Evolutionary conservation across 2,797 vertebrate genomes (phyloP).

Genomic region (Spinus olivaceus): DNA sequence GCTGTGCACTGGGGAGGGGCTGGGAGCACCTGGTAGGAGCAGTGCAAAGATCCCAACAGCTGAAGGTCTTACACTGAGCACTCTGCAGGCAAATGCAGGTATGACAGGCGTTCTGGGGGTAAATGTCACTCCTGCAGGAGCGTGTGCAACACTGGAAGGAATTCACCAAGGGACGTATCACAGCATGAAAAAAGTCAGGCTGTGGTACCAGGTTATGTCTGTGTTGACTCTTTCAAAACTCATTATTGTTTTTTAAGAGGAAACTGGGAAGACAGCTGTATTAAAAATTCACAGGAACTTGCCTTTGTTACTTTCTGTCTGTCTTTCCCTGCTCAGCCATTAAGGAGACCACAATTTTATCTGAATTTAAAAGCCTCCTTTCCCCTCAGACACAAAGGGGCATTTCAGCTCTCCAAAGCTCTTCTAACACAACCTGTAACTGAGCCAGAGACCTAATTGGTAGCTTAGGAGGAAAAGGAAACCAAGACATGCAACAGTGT

Average conservation of each 20-base stretch:
- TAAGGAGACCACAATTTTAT: neutral
- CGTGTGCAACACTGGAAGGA: rapidly evolving
- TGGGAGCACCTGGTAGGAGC: neutral
- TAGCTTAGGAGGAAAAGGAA: neutral
- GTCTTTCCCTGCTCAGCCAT: neutral
- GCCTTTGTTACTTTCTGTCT: neutral
- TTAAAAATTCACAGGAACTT: neutral
- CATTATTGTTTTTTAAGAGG: rapidly evolving
- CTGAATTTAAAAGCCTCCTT: neutral
- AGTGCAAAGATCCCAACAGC: neutral
- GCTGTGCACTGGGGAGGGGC: neutral
- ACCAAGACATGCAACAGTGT: rapidly evolving
- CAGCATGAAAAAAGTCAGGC: neutral
- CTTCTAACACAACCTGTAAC: neutral
- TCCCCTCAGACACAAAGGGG: neutral
- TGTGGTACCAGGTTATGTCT: neutral
- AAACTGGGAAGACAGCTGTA: neutral
- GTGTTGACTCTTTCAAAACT: neutral
- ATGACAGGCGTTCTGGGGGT: neutral
- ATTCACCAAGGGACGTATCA: rapidly evolving
- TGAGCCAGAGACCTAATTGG: neutral
- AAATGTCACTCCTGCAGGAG: neutral
- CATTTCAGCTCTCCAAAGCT: neutral
- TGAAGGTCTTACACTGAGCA: neutral
- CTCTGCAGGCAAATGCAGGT: rapidly evolving